These are phyloP conservation scores for Gonatopus flavifemur DNA, from an alignment of 1,140 invertebrate species.

Conservation along the genomic window DNA sequence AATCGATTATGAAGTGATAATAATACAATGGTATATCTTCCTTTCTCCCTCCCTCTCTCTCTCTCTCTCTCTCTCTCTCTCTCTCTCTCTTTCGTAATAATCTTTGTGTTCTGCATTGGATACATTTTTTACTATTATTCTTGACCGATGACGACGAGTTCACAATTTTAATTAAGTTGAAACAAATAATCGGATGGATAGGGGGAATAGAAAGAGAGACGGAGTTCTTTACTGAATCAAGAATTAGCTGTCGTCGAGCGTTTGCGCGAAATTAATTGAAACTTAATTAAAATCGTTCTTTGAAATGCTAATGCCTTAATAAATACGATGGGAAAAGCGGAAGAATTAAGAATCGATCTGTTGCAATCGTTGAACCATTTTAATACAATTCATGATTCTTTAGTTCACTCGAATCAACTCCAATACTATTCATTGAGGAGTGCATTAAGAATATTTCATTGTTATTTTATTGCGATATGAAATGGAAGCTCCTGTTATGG, in stretches of 20 bases:
- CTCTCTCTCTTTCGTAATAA: constrained; percentile 8
- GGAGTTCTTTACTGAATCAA: constrained; percentile 5
- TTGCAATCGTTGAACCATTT: too few species aligned
- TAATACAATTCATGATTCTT: too few species aligned
- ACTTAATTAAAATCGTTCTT: constrained; percentile 58
- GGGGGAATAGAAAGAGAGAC: constrained; percentile 24
- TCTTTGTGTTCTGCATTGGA: too few species aligned
- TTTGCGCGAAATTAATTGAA: constrained; percentile 58
- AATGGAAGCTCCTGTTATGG: constrained; percentile 8
- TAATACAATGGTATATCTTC: too few species aligned
- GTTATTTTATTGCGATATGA: constrained; percentile 19
- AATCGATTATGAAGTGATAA: too few species aligned
- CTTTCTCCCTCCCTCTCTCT: background rate
- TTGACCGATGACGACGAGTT: too few species aligned
- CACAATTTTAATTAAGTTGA: constrained; percentile 55
- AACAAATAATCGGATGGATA: constrained; percentile 52
- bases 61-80: background rate
- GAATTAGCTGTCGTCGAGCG: constrained; percentile 27
- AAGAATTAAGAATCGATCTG: constrained; percentile 9
- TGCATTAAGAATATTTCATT: too few species aligned
- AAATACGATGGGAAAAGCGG: constrained; percentile 45
- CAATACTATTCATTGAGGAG: too few species aligned
- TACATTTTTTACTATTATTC: too few species aligned
- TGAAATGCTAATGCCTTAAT: constrained; percentile 58
- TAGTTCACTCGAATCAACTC: too few species aligned